Evolutionary conservation across 2,888 invertebrate genomes (phyloP), one percentile per base, ranked within the genome.

Genomic region (Eupithecia subfuscata): DNA sequence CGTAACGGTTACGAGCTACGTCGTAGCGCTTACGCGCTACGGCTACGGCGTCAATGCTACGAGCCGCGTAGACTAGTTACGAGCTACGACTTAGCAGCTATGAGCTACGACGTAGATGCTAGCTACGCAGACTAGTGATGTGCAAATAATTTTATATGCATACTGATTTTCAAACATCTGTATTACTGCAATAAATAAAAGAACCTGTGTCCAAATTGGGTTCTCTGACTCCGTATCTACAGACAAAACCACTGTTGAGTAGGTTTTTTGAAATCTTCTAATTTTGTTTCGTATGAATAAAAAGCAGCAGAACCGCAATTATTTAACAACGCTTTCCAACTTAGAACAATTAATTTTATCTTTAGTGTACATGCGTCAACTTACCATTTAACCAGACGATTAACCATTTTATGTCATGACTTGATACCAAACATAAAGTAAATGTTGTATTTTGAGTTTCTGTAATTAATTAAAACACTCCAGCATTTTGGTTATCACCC

Each of bases 71-170:
- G 43, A 48, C 16, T 7, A 48, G 48, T 18, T 52, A 52, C n/a
- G 52, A n/a, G 52, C 52, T 52, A 52, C 52, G 52, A 8, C 52
- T n/a, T 52, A 52, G n/a, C 8, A 52, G n/a, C 18, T 52, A 52
- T 52, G n/a, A n/a, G n/a, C 52, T 52, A 52, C n/a, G 52, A 52
- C n/a, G 52, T 52, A 52, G 52, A 52, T 52, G 52, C n/a, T 52
- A 52, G n/a, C 52, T 52, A 52, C 52, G 52, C 6, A n/a, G 52
- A n/a, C n/a, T n/a, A 52, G 48, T 48, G 18, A 52, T 52, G n/a
- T n/a, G 52, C 18, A 52, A 52, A 52, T 52, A 52, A 52, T 30
- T n/a, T 52, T 52, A 52, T 8, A n/a, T 52, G n/a, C 52, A 52
- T 52, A 52, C n/a, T 52, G 8, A 52, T n/a, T 9, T 52, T n/a